A percentile compares a stretch with the other conserved stretches of the same genome.
These are phyloP conservation scores for Gymnobelideus leadbeateri DNA, from an alignment of 2,113 vertebrate species.

Conservation along the genomic window DNA sequence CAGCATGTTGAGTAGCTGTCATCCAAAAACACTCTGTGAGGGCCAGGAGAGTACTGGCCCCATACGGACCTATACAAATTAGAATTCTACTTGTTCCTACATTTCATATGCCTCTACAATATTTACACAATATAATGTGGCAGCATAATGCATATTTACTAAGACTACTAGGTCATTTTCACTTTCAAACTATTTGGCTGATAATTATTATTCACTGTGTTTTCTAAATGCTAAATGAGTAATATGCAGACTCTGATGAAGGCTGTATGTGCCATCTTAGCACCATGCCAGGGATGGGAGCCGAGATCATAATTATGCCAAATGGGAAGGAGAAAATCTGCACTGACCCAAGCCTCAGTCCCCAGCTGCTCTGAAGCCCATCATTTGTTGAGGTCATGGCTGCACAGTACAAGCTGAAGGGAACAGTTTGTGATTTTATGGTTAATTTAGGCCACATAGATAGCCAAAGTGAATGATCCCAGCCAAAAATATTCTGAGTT, in stretches of 20 bases:
- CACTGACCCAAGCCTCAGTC: slow-evolving; percentile 39
- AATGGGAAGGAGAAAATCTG: slow-evolving; percentile 25
- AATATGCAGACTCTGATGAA: slow-evolving; percentile 58
- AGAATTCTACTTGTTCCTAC: slow-evolving; percentile 43
- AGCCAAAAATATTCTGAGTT: slow-evolving; percentile 54
- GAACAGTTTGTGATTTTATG: slow-evolving; percentile 35
- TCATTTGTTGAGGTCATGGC: slow-evolving; percentile 53
- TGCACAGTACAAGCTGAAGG: slow-evolving; percentile 45
- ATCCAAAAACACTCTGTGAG: slow-evolving; percentile 37
- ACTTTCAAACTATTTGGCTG: slow-evolving; percentile 75
- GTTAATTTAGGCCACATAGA: slow-evolving; percentile 28
- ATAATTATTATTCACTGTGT: slow-evolving; percentile 60
- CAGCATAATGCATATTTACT: slow-evolving; percentile 75
- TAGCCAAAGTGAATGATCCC: slow-evolving; percentile 31
- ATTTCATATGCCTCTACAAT: slow-evolving; percentile 47
- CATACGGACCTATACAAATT: not conserved
- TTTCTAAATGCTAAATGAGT: slow-evolving; percentile 70
- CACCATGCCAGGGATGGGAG: slow-evolving; percentile 57
- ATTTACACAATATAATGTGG: slow-evolving; percentile 62
- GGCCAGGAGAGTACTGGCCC: not conserved
- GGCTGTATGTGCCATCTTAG: slow-evolving; percentile 62
- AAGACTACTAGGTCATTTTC: slow-evolving; percentile 78
- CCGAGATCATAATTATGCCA: slow-evolving; percentile 32
- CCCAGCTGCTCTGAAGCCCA: slow-evolving; percentile 1
- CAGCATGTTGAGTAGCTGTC: not conserved